Evolutionary conservation across 1,140 invertebrate genomes (phyloP).

Genomic region (Hylyphantes graminicola): DNA sequence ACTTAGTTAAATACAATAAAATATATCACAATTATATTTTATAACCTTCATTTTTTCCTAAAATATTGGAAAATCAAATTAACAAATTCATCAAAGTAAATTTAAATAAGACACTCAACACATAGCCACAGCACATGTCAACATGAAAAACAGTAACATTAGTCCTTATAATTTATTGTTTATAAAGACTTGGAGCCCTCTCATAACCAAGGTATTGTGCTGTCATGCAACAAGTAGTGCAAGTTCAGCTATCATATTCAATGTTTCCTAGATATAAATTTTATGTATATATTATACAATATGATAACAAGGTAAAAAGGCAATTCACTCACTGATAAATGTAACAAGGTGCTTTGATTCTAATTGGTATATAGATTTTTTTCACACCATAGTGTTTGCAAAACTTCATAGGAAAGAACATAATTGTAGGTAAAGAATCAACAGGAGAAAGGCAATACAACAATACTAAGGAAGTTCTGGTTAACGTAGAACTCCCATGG

Average conservation of each 20-base stretch:
- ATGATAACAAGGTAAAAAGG: slow-evolving; percentile 53
- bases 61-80: slow-evolving; percentile 28
- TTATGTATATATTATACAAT: slow-evolving; percentile 50
- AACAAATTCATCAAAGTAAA: slow-evolving; percentile 23
- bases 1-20: slow-evolving; percentile 52
- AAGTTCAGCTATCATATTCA: slow-evolving; percentile 50
- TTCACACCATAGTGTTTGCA: slow-evolving; percentile 28
- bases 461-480: slow-evolving; percentile 34
- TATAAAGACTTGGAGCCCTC: slow-evolving; percentile 3
- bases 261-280: slow-evolving; percentile 45
- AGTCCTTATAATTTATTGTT: slow-evolving; percentile 44
- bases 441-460: slow-evolving; percentile 28
- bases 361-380: slow-evolving; percentile 3
- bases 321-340: slow-evolving; percentile 49
- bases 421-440: slow-evolving; percentile 34
- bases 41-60: background rate
- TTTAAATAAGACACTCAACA: slow-evolving; percentile 21
- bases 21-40: slow-evolving; percentile 24
- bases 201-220: slow-evolving; percentile 33
- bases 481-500: slow-evolving; percentile 63
- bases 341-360: slow-evolving; percentile 44
- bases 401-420: slow-evolving; percentile 38
- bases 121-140: background rate
- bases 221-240: slow-evolving; percentile 53
- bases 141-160: slow-evolving; percentile 24